Evolutionary conservation across 1,140 invertebrate genomes (phyloP), one percentile per base, ranked within the genome.

Genomic region (Sycobia sp.): DNA sequence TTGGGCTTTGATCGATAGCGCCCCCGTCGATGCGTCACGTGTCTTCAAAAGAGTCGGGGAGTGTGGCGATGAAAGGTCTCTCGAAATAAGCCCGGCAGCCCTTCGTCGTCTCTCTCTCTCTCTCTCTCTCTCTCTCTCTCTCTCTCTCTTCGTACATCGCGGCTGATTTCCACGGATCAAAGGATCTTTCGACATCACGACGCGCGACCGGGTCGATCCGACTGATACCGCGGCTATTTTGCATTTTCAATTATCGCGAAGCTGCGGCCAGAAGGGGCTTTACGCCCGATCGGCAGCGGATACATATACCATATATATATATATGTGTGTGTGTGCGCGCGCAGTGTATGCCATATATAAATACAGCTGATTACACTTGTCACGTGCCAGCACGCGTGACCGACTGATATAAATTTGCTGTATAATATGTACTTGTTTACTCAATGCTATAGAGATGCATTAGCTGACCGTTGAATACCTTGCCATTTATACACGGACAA

Each of bases 181-280:
- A 27, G 68, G 44, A n/a, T n/a, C n/a, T n/a, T n/a, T n/a, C n/a
- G n/a, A n/a, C n/a, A n/a, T n/a, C n/a, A n/a, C n/a, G 58, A 32
- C 29, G 22, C 34, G 46, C 51, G 59, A 29, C 29, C 46, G n/a
- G n/a, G 11, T 32, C 29, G 34, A 62, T 41, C n/a, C 38, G n/a
- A 29, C 53, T 60, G 43, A 51, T n/a, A 29, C 1, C 29, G 49
- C 11, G 0, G 32, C 49, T 51, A 29, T 18, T 68, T 67, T 69
- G 54, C 66, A 71, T 70, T 65, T 70, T 71, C 67, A 69, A 72
- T 72, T 62, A 67, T 55, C 25, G 50, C 46, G 16, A 22, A 13
- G 7, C 1, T n/a, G 18, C 51, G 7, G 13, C 23, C 25, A 13
- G 27, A 14, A 34, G 16, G 22, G 53, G 49, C 46, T 49, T 63